phyloP scores from a whole-genome alignment of 2,797 vertebrate species.

The Channa striata region DNA sequence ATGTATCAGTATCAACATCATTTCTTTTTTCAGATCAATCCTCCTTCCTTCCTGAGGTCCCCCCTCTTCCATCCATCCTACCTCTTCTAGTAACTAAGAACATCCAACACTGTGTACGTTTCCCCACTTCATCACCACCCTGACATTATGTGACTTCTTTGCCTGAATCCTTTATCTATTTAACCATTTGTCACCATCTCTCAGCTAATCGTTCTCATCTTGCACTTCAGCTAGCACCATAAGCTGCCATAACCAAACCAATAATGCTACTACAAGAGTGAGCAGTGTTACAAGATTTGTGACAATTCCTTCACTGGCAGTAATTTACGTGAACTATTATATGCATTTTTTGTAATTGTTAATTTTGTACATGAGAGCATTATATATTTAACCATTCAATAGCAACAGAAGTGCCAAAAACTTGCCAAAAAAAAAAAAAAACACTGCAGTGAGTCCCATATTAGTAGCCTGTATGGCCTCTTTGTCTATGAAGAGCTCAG shows the following conservation, averaged over 20 bases:
- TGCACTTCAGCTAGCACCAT: background rate
- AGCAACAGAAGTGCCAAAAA: too few species aligned
- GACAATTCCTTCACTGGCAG: too few species aligned
- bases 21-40: constrained; percentile 1
- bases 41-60: constrained; percentile 1
- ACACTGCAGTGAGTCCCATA: too few species aligned
- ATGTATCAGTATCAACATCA: background rate
- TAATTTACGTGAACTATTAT: too few species aligned
- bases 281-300: background rate
- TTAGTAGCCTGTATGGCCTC: too few species aligned
- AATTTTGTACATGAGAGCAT: too few species aligned
- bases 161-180: background rate
- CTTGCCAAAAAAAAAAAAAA: too few species aligned
- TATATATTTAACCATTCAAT: too few species aligned
- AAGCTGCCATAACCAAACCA: background rate
- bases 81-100: constrained; percentile 20
- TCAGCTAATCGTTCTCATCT: constrained; percentile 10
- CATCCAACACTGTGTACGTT: background rate
- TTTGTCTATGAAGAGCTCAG: too few species aligned
- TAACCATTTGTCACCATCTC: constrained; percentile 1
- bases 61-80: constrained; percentile 10
- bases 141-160: constrained; percentile 14
- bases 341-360: too few species aligned
- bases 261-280: background rate
- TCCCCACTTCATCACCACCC: constrained; percentile 13